Conservation (phyloP, 2,888 invertebrate species). For the Drosophila nr. perissopoda region DNA sequence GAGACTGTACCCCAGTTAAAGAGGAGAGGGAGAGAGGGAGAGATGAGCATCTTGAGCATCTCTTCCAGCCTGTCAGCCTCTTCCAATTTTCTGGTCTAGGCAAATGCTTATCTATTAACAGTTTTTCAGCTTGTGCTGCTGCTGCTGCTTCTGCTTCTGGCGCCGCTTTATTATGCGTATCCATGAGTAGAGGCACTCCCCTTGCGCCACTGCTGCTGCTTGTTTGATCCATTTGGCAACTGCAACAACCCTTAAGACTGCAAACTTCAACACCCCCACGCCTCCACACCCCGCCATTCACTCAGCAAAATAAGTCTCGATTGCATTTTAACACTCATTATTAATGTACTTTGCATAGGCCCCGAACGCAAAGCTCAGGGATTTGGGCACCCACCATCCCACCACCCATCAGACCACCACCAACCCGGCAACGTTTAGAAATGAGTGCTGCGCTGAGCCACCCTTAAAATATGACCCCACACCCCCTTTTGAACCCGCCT, state of each 20-base stretch:
- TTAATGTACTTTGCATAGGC: conserved; percentile 66
- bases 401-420: conserved; percentile 3
- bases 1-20: conserved; percentile 27
- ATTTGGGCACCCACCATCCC: conserved; percentile 37
- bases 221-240: conserved; percentile 13
- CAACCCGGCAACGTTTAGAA: conserved; percentile 5
- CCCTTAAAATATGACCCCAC: conserved; percentile 28
- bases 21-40: neutral
- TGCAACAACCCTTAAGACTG: conserved; percentile 40
- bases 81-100: conserved; percentile 14
- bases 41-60: neutral
- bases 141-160: conserved; percentile 11
- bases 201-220: neutral
- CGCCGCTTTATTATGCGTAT: conserved; percentile 56
- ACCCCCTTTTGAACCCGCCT: neutral
- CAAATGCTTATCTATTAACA: conserved; percentile 43
- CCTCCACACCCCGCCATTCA: conserved; percentile 3
- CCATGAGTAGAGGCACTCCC: conserved; percentile 11
- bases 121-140: conserved; percentile 22
- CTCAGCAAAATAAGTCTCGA: conserved; percentile 41
- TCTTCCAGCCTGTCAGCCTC: conserved; percentile 7
- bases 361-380: conserved; percentile 32
- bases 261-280: neutral
- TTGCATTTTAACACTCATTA: conserved; percentile 70
- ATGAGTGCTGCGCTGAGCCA: conserved; percentile 28